Base-by-base conservation (phyloP, 2,888 invertebrate genomes). In the Elmis aenea region DNA sequence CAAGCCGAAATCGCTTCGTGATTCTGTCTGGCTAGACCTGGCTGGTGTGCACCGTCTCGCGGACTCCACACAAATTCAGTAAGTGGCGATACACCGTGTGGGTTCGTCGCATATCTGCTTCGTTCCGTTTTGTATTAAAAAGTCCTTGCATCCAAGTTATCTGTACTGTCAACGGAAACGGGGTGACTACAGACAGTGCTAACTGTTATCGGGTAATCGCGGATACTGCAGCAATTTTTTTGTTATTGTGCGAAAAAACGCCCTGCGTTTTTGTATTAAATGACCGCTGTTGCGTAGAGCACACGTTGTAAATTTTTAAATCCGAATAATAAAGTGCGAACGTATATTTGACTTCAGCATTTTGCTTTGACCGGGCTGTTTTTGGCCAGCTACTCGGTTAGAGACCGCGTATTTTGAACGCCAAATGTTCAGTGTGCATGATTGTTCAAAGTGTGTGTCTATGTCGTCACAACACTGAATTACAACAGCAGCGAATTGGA, bases 1-100 rank as follows among this genome's bases (percentile, higher is more conserved):
- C 59, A 51, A 42, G 23, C 60, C 66, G 64, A 64, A 23, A 43
- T 35, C 13, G 13, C 39, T 47, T 64, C 64, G 64, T 58, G 8
- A 53, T 50, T 56, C 55, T 54, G 64, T 62, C 63, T 62, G 59
- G 64, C 55, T 51, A 48, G 52, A 54, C 51, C 50, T 45, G 51
- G n/a, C n/a, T 18, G 5, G 50, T 46, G 46, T 45, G 51, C 47
- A 45, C 50, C 50, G 51, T 46, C 54, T 52, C 52, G 50, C 50
- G 55, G 45, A 52, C 45, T 31, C 33, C 29, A 38, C n/a, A n/a
- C 32, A 36, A 54, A 54, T 55, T 60, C 63, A 65, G 65, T 65
- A 59, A 57, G 59, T 61, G 61, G 58, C 62, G 60, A 61, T 56
- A 54, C 52, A 52, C 50, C 49, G 53, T 42, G 31, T 34, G 42